Conservation (phyloP, 2,797 vertebrate species). For the Hirundo rustica region DNA sequence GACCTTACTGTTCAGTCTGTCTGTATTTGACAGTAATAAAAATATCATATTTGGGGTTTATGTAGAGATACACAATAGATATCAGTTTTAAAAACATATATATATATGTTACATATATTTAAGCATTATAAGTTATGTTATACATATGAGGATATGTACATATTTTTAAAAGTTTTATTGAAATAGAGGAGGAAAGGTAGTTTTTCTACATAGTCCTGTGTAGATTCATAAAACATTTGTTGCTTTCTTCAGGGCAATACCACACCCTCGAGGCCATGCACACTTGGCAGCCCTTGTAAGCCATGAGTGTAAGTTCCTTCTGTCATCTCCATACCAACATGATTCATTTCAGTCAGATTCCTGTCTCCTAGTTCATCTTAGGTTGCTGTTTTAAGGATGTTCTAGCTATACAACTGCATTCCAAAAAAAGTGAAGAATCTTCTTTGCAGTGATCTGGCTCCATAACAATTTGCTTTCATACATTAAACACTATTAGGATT, state of each 20-base stretch:
- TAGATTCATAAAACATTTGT: not conserved
- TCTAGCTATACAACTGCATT: not conserved
- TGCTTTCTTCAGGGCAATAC: constrained; percentile 86
- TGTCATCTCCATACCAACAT: not conserved
- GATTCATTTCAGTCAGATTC: not conserved
- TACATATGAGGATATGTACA: not conserved
- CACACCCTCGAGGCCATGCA: constrained; percentile 94
- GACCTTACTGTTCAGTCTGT: not conserved
- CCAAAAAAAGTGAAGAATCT: not conserved
- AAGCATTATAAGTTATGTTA: not conserved
- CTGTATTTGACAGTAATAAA: not conserved
- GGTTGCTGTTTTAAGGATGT: not conserved
- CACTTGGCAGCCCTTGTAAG: constrained; percentile 95
- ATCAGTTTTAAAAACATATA: not conserved
- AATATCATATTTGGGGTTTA: not conserved
- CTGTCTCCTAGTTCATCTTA: not conserved
- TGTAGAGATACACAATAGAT: not conserved
- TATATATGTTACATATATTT: not conserved
- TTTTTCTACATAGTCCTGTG: not conserved
- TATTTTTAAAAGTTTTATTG: not conserved
- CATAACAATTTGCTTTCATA: not conserved
- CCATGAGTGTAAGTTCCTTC: constrained; percentile 89
- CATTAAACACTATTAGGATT: not conserved
- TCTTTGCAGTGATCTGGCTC: not conserved
- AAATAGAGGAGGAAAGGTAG: not conserved